Evolutionary conservation across 2,888 invertebrate species (phyloP).

Genomic region (Mactromeris polynyma): DNA sequence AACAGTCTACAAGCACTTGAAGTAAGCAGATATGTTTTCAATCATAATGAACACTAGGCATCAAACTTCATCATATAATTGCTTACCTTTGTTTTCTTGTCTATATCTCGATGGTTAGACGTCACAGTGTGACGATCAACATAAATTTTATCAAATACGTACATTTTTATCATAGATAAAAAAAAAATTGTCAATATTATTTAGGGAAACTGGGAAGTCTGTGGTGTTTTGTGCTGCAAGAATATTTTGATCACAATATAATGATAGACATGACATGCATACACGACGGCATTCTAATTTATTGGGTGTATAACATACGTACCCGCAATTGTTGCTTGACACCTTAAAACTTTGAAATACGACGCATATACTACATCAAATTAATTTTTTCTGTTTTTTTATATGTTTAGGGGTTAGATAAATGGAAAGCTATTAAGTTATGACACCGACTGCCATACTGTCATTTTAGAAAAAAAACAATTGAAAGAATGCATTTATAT

Average conservation of each 20-base stretch:
- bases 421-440: neutral
- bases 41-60: neutral
- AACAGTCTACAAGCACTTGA: neutral
- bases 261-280: no score
- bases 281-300: no score
- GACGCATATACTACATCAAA: neutral
- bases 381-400: neutral
- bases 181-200: no score
- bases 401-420: neutral
- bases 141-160: no score
- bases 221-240: no score
- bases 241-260: no score
- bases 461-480: neutral
- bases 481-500: neutral
- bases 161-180: no score
- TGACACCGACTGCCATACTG: neutral
- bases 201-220: no score
- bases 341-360: neutral
- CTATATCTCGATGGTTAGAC: neutral
- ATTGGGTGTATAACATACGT: neutral
- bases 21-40: neutral
- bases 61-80: neutral
- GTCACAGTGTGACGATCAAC: no score
- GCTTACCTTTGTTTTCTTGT: neutral
- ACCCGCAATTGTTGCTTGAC: neutral